phyloP scores from a whole-genome alignment of 2,888 invertebrate genomes.

The Pristionchus entomophagus region DNA sequence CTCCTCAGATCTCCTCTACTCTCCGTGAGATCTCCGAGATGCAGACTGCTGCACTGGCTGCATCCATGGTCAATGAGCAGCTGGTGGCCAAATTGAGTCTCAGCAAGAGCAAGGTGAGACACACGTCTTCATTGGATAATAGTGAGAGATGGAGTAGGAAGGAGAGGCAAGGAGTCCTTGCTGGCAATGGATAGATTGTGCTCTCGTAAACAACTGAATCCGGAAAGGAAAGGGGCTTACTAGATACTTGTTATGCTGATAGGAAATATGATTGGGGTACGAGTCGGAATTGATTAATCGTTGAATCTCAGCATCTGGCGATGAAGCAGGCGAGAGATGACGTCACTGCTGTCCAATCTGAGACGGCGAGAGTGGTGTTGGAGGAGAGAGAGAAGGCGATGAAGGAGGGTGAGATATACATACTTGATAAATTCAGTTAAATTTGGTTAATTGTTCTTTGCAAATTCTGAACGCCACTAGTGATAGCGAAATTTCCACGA shows the following conservation, averaged over 20 bases:
- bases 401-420: constrained; percentile 21
- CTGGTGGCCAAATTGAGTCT: constrained; percentile 59
- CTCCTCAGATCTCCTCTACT: constrained; percentile 23
- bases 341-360: constrained; percentile 54
- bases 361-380: constrained; percentile 39
- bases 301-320: constrained; percentile 56
- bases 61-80: constrained; percentile 62
- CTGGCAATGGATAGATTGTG: background rate
- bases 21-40: constrained; percentile 51
- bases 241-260: too few relatives aligned
- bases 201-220: background rate
- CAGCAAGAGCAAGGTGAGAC: constrained; percentile 60
- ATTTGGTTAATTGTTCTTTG: too few relatives aligned
- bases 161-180: too few relatives aligned
- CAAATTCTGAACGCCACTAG: too few relatives aligned
- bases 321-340: constrained; percentile 59
- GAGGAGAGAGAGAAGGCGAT: constrained; percentile 33
- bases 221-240: background rate
- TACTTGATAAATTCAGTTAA: too few relatives aligned
- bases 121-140: background rate
- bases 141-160: background rate
- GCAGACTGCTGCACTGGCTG: constrained; percentile 57
- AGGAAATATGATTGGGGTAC: background rate
- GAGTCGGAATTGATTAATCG: background rate
- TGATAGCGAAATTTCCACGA: background rate